Base-by-base conservation (phyloP, 1,140 invertebrate genomes). In the Plutomurus gul region DNA sequence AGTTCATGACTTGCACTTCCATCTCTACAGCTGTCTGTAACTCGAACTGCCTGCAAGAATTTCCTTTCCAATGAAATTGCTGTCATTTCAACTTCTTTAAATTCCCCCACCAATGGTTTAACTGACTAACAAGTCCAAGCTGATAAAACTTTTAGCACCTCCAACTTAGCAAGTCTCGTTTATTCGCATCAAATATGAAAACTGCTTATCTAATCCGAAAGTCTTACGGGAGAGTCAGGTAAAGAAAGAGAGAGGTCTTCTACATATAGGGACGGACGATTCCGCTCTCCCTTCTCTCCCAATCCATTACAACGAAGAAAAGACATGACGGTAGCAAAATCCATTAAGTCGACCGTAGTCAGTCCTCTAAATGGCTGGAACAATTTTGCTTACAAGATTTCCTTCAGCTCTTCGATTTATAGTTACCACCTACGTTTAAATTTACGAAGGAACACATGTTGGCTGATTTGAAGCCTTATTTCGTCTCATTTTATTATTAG, bases 101-200 rank as follows among this genome's bases (percentile, higher is more conserved):
- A 65, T 65, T 65, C 56, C 27, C 30, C 27, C 39, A 40, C 70
- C 70, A 22, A 25, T 43, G 70, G 70, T 72, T 72, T 72, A 43
- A 72, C 70, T 72, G 56, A 65, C 56, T 65, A 33, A 65, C 27
- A 43, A 65, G 27, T 65, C 27, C 36, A 18, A 72, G 39, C 20
- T 27, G 25, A 72, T 72, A 72, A 72, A 72, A 72, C 37, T 72
- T 72, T 72, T 72, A 72, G 70, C 70, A 72, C 70, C 40, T 40
- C 18, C 18, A 72, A 40, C 70, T 43, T 39, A 20, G 8, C 40
- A 10, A 27, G 25, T 25, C 70, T 72, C 70, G 39, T 43, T 72
- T 72, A 46, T 25, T 22, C 8, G 36, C 10, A 27, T 65, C 56
- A 39, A 72, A 46, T 72, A 72, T 27, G 70, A 72, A 72, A 72